phyloP scores from a whole-genome alignment of 2,113 vertebrate species.

The Orthonyx spaldingii region DNA sequence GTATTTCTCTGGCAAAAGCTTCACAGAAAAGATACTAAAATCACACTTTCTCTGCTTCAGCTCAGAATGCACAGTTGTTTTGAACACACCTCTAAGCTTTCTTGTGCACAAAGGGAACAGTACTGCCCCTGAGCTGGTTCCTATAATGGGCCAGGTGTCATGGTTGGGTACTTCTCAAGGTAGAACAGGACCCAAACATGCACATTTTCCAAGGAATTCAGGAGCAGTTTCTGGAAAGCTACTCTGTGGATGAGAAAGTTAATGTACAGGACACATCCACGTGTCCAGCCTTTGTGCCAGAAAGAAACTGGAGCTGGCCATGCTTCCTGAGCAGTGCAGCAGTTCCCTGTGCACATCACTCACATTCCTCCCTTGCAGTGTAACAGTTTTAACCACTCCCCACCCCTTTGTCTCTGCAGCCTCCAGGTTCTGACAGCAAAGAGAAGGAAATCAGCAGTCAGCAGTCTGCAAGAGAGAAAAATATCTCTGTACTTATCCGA shows the following conservation, averaged over 20 bases:
- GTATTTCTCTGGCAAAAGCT: not conserved
- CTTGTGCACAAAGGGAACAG: not conserved
- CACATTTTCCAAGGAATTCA: not conserved
- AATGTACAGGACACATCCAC: not conserved
- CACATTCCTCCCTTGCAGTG: not conserved
- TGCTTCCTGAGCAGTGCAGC: not conserved
- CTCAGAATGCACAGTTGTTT: not conserved
- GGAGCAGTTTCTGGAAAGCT: not conserved
- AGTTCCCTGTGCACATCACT: not conserved
- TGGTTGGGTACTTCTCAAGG: not conserved
- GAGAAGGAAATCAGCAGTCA: not conserved
- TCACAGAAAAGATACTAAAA: not conserved
- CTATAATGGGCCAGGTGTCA: not conserved
- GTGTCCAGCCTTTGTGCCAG: not conserved
- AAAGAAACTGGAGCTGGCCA: not conserved
- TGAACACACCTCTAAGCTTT: not conserved
- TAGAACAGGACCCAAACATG: not conserved
- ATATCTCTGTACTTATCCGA: constrained; percentile 76
- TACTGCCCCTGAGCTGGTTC: not conserved
- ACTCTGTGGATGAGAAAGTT: not conserved
- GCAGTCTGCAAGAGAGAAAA: constrained; percentile 25
- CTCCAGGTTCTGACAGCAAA: not conserved
- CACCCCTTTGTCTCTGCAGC: constrained; percentile 12
- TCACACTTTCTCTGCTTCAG: not conserved
- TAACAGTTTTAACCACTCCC: constrained; percentile 21